Evolutionary conservation across 1,140 invertebrate genomes (phyloP).

Genomic region (Dendroctonus valens): DNA sequence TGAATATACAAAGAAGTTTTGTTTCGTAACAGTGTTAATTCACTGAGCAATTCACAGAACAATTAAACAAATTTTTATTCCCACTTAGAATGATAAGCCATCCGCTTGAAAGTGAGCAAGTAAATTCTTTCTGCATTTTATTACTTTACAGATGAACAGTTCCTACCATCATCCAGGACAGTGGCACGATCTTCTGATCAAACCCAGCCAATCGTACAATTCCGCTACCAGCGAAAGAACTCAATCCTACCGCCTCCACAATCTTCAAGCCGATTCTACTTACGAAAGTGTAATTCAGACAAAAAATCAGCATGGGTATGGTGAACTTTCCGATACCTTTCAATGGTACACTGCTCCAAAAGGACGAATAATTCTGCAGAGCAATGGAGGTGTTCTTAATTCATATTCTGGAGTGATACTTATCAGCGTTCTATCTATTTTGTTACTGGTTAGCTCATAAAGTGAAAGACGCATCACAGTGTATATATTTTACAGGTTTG

Average conservation of each 20-base stretch:
- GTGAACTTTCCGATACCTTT: conserved; percentile 54
- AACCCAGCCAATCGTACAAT: conserved; percentile 46
- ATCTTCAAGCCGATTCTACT: conserved; percentile 58
- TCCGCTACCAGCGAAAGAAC: conserved; percentile 42
- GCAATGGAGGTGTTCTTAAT: neutral
- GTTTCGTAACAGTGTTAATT: too few species aligned
- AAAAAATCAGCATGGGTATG: conserved; percentile 67
- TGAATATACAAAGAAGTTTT: too few species aligned
- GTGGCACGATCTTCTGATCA: conserved; percentile 65
- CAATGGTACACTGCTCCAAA: conserved; percentile 48
- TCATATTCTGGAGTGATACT: too few species aligned
- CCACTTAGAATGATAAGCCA: too few species aligned
- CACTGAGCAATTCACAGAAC: too few species aligned
- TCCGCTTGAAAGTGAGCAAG: too few species aligned
- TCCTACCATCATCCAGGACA: conserved; percentile 69
- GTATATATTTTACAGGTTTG: too few species aligned
- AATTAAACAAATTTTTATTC: too few species aligned
- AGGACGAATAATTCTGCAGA: conserved; percentile 36
- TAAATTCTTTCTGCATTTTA: too few species aligned
- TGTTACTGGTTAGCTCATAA: too few species aligned
- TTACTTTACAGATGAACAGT: conserved; percentile 63
- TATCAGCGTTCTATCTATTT: too few species aligned
- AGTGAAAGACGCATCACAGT: too few species aligned
- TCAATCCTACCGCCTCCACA: conserved; percentile 50
- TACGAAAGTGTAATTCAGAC: conserved; percentile 66